Evolutionary conservation across 2,797 vertebrate species (phyloP).

Genomic region (Pseudotriccus pelzelni): DNA sequence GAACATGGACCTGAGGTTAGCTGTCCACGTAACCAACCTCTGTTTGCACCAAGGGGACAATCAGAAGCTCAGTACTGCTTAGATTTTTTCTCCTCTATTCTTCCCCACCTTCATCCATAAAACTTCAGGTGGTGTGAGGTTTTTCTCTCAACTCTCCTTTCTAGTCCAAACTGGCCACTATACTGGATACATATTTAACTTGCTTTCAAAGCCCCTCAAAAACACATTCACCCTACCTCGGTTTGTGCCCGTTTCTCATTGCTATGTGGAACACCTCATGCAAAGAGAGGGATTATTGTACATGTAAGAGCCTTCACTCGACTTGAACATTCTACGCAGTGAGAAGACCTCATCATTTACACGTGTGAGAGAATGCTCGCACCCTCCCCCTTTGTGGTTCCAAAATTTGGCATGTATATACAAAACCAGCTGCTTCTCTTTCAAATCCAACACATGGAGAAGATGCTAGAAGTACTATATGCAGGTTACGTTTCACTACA

Average conservation of each 20-base stretch:
- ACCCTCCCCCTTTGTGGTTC: not conserved
- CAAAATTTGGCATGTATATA: not conserved
- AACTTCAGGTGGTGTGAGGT: not conserved
- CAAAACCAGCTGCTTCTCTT: not conserved
- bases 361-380: rapidly evolving
- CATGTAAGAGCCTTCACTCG: not conserved
- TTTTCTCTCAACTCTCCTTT: not conserved
- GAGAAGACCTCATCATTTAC: not conserved
- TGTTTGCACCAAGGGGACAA: not conserved
- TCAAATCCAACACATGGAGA: not conserved
- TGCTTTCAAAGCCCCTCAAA: not conserved
- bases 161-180: not conserved
- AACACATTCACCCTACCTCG: not conserved
- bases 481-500: not conserved
- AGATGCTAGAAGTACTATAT: constrained; percentile 14
- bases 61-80: not conserved
- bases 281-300: rapidly evolving
- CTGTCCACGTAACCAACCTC: not conserved
- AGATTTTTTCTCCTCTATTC: not conserved
- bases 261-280: not conserved
- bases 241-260: not conserved
- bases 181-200: rapidly evolving
- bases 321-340: not conserved
- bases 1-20: not conserved
- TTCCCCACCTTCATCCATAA: not conserved